phyloP scores from a whole-genome alignment of 2,888 invertebrate species.

The Dugesia japonica region DNA sequence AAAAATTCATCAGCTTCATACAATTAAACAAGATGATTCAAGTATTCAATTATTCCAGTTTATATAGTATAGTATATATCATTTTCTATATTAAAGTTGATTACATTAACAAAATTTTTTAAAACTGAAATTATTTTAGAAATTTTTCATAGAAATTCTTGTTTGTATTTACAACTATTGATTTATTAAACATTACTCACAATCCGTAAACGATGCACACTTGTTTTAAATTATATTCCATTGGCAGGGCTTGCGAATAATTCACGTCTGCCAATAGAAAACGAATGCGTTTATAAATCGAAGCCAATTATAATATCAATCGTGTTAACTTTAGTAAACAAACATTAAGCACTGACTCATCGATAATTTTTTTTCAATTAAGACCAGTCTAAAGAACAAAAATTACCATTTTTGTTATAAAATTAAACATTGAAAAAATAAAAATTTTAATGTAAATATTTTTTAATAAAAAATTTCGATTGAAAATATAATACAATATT shows the following conservation, averaged over 20 bases:
- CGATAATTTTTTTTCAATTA: too few relatives aligned
- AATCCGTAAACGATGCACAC: not conserved
- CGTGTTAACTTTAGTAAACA: not conserved
- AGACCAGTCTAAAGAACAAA: not conserved
- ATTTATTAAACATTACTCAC: not conserved
- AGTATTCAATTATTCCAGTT: too few relatives aligned
- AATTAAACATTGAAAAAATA: not conserved
- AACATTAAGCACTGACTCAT: not conserved
- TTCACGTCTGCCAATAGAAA: not conserved
- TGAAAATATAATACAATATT: not conserved
- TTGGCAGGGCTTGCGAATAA: conserved; percentile 15
- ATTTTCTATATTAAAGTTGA: too few relatives aligned
- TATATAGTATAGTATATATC: too few relatives aligned
- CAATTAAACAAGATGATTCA: too few relatives aligned
- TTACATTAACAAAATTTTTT: too few relatives aligned
- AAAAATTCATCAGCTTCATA: too few relatives aligned
- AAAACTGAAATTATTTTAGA: not conserved
- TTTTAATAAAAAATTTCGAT: not conserved
- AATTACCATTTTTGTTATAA: not conserved
- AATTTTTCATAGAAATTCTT: not conserved
- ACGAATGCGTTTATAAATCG: not conserved
- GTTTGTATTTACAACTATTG: not conserved
- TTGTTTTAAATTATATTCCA: not conserved
- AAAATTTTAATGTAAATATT: not conserved
- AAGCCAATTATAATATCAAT: not conserved